A percentile compares a stretch with the other conserved stretches of the same genome.
These are phyloP conservation scores for Paramuricea clavata DNA, from an alignment of 92 coral and sea anemone genomes.

Conservation along the genomic window DNA sequence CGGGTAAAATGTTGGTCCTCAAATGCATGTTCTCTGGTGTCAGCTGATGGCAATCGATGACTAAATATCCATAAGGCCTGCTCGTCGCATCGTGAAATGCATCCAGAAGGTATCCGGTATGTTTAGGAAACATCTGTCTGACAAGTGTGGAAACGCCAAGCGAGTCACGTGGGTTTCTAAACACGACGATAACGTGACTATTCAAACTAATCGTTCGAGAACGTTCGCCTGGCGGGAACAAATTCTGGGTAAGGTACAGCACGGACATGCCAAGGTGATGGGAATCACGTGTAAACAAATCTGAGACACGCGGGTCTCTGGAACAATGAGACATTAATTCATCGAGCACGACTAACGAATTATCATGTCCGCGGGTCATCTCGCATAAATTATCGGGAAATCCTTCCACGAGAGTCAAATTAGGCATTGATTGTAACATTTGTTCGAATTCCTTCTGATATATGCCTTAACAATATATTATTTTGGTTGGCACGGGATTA, in stretches of 20 bases:
- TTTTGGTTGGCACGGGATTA: too few species aligned
- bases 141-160: background rate
- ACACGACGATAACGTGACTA: slow-evolving; percentile 30
- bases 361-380: too few species aligned
- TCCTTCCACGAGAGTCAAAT: too few species aligned
- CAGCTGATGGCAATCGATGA: too few species aligned
- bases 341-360: too few species aligned
- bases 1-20: slow-evolving; percentile 51
- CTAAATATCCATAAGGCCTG: background rate
- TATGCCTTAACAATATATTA: too few species aligned
- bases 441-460: too few species aligned
- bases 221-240: background rate
- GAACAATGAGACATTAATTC: background rate
- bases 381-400: too few species aligned
- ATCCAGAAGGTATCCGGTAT: background rate
- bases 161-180: background rate
- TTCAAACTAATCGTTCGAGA: background rate
- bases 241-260: background rate
- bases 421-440: too few species aligned
- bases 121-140: background rate
- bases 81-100: background rate
- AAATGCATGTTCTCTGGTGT: slow-evolving; percentile 33
- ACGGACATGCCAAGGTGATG: background rate
- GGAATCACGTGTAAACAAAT: background rate
- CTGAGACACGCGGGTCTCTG: background rate